A percentile compares a stretch with the other conserved stretches of the same genome.
Evolutionary conservation across 1,140 invertebrate species (phyloP).

Genomic region (Nylanderia fulva): DNA sequence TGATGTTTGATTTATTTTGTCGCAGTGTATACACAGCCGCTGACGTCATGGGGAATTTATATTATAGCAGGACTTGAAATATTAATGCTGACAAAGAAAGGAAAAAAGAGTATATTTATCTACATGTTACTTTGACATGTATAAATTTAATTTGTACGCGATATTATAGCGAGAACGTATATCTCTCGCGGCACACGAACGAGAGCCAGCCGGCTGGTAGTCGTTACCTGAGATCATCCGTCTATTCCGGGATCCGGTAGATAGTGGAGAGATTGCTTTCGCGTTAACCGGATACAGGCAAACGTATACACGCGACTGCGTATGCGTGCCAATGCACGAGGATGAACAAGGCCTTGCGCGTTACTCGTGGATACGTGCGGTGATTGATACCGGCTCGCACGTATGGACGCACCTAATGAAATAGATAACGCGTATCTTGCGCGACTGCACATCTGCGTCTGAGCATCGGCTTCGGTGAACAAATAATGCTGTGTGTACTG

Average conservation of each 20-base stretch:
- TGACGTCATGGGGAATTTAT: neutral
- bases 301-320: conserved; percentile 10
- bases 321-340: conserved; percentile 48
- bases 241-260: conserved; percentile 50
- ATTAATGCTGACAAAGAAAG: neutral
- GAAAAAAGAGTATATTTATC: neutral
- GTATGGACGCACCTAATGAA: conserved; percentile 58
- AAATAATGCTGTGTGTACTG: conserved; percentile 15
- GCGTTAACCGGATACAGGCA: conserved; percentile 60
- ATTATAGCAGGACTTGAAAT: neutral
- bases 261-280: conserved; percentile 58
- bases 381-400: conserved; percentile 50
- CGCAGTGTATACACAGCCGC: too few species aligned
- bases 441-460: conserved; percentile 17
- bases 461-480: neutral
- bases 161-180: conserved; percentile 33
- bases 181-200: conserved; percentile 19
- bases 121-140: conserved; percentile 3
- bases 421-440: conserved; percentile 56
- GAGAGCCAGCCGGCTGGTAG: neutral
- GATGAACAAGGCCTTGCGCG: conserved; percentile 54
- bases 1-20: too few species aligned
- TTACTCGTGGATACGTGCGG: conserved; percentile 43
- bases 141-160: conserved; percentile 29
- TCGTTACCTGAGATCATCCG: conserved; percentile 59